Conservation (phyloP, 1,140 invertebrate genomes). For the Rhopalosiphum padi region DNA sequence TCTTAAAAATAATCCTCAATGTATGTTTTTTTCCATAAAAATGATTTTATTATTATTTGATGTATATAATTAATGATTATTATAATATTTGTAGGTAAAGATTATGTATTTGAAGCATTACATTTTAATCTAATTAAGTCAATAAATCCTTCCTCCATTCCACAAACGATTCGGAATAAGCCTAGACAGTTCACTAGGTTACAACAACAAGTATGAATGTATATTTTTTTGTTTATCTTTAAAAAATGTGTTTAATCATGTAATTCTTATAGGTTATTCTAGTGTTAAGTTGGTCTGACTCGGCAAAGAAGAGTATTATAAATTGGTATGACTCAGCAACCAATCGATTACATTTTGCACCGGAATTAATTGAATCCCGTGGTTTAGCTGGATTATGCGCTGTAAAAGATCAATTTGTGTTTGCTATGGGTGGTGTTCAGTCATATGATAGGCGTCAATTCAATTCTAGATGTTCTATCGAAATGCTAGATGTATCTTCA, state of each 20-base stretch:
- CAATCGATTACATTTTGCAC: conserved; percentile 75
- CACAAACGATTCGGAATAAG: conserved; percentile 79
- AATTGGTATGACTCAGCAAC: conserved; percentile 89
- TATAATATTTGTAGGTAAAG: conserved; percentile 70
- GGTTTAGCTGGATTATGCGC: conserved; percentile 77
- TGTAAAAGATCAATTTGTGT: conserved; percentile 81
- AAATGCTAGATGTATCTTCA: conserved; percentile 66
- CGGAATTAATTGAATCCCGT: conserved; percentile 82
- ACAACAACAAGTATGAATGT: neutral
- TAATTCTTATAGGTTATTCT: conserved; percentile 71
- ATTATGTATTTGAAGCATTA: conserved; percentile 92
- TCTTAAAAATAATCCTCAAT: conserved; percentile 80
- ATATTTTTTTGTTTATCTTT: neutral
- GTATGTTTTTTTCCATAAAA: conserved; percentile 64
- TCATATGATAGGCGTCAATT: too few species aligned
- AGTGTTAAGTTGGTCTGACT: conserved; percentile 85
- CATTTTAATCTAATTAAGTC: conserved; percentile 90
- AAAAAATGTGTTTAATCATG: neutral
- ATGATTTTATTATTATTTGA: too few species aligned
- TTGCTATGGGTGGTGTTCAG: conserved; percentile 85
- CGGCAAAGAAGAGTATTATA: conserved; percentile 82
- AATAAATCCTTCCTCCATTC: conserved; percentile 79
- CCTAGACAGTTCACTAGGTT: conserved; percentile 67
- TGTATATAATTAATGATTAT: neutral
- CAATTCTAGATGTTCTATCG: conserved; percentile 72